Evolutionary conservation across 2,113 vertebrate species (phyloP), one percentile per base, ranked within the genome.

Genomic region (Brachionichthys hirsutus): DNA sequence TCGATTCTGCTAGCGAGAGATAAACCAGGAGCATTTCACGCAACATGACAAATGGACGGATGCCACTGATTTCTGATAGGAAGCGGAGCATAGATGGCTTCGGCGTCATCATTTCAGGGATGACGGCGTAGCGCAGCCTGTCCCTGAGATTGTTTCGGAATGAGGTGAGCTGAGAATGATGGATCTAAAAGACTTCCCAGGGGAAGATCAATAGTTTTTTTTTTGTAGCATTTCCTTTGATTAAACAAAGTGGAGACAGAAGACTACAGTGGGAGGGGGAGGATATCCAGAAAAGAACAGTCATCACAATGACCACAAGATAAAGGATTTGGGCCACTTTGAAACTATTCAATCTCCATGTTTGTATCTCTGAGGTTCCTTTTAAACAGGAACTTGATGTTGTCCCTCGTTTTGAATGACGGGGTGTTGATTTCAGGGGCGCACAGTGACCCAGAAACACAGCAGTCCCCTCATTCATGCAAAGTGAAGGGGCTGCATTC

Each of bases 371-470:
- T 12, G 14, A 59, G 20, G 36, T 67, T 48, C 30, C 24, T 43
- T 19, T 57, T 64, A 63, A 78, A 38, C 4, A 30, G 4, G 24
- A 30, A 30, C 35, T 45, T 56, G 43, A 73, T 56, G 66, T 71
- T 70, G 67, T 70, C n/a, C 13, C 38, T 61, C n/a, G 18, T 13
- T 35, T n/a, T 30, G 44, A 54, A 61, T 4, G 42, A 63, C 30
- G 52, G 80, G 85, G 74, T 87, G 77, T 86, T 56, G 45, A 68
- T 83, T 86, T 85, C 81, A 75, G 81, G 57, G 68, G 73, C 58
- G 44, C 75, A 71, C 77, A 52, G 51, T 86, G 85, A 85, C 85
- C 84, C 80, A 83, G 82, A 88, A 88, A 85, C 71, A 68, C 70
- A 72, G 56, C 72, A 67, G 41, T 57, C 63, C 62, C 72, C 76